These are phyloP conservation scores for Nasua narica DNA, from an alignment of 2,797 vertebrate species.

Conservation along the genomic window DNA sequence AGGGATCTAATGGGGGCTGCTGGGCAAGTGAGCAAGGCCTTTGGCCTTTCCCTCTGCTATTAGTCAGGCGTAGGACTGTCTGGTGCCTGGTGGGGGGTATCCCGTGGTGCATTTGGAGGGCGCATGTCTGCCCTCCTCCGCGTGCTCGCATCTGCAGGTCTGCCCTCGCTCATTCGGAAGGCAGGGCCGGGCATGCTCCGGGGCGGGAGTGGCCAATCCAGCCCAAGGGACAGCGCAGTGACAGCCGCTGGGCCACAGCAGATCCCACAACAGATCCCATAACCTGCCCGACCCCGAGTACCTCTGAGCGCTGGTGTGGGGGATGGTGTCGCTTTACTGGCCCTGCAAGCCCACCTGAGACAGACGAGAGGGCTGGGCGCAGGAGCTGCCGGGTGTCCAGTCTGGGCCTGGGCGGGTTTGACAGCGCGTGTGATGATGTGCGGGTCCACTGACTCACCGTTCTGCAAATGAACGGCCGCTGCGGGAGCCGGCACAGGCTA, in stretches of 20 bases:
- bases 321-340: neutral
- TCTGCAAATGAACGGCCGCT: fast-evolving
- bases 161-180: neutral
- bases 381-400: neutral
- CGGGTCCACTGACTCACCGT: fast-evolving
- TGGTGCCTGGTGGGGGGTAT: too few relatives aligned
- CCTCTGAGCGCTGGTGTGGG: neutral
- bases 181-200: neutral
- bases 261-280: neutral
- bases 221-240: fast-evolving
- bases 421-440: fast-evolving
- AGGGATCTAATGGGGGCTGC: neutral
- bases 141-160: neutral
- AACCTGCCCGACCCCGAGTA: neutral
- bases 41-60: neutral
- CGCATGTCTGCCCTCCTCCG: neutral
- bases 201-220: neutral
- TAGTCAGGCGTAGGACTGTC: fast-evolving
- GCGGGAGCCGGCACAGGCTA: fast-evolving
- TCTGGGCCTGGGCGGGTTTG: neutral
- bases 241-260: neutral
- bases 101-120: neutral
- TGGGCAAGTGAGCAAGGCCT: neutral
- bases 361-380: neutral
- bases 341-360: neutral